phyloP scores from a whole-genome alignment of 2,113 vertebrate genomes.

The Morone saxatilis region DNA sequence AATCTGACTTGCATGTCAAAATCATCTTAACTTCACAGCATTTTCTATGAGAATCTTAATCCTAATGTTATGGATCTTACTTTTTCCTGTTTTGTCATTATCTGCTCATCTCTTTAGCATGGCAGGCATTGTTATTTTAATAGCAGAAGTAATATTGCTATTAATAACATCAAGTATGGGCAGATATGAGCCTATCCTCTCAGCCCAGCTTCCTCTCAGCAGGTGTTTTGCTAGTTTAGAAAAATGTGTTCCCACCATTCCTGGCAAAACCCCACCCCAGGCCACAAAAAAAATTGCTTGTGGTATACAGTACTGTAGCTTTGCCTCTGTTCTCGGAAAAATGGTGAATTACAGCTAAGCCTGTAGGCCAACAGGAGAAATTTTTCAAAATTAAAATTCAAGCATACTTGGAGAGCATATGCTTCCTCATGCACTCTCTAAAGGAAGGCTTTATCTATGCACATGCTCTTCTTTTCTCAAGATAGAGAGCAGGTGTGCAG shows the following conservation, averaged over 20 bases:
- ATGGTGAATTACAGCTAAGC: not conserved
- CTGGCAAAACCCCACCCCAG: constrained; percentile 31
- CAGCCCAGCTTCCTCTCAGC: constrained; percentile 9
- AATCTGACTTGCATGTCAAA: not conserved
- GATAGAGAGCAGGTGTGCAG: not conserved
- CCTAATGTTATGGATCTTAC: not conserved
- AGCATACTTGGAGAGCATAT: not conserved
- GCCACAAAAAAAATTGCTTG: constrained; percentile 21
- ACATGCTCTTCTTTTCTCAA: not conserved
- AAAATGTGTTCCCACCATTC: constrained; percentile 24
- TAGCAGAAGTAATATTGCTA: not conserved
- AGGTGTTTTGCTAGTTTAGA: constrained; percentile 33
- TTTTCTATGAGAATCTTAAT: not conserved
- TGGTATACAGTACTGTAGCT: not conserved
- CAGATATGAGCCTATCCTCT: not conserved
- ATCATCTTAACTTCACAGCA: not conserved
- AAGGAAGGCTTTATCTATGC: not conserved
- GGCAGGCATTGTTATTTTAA: not conserved
- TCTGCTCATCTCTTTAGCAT: not conserved
- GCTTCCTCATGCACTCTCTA: not conserved
- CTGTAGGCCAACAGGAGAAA: constrained; percentile 7
- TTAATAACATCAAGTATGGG: not conserved
- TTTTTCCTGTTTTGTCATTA: constrained; percentile 11
- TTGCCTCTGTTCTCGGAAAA: not conserved
- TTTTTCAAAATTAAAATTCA: not conserved